Percentiles rank a stretch among this genome's conserved stretches.
Evolutionary conservation across 2,888 invertebrate species (phyloP).

Genomic region (Caenorhabditis sp.): DNA sequence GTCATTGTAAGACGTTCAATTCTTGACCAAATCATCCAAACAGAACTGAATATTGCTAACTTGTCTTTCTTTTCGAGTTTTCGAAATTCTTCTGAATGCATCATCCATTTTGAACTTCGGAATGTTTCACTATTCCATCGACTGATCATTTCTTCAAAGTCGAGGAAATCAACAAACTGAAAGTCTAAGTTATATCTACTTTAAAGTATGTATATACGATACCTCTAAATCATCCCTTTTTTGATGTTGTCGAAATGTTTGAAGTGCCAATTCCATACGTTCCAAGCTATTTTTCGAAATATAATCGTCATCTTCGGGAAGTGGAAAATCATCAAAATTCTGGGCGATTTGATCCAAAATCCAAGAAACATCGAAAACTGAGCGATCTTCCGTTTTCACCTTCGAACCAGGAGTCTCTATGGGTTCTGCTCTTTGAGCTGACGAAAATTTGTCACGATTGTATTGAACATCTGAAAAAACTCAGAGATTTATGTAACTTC

Average conservation of each 20-base stretch:
- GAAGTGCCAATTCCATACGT: constrained; percentile 36
- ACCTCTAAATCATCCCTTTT: constrained; percentile 21
- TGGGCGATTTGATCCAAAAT: constrained; percentile 19
- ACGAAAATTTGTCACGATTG: constrained; percentile 41
- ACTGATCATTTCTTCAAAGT: constrained; percentile 12
- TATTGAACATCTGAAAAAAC: constrained; percentile 41
- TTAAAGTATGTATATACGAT: neutral
- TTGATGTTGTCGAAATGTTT: constrained; percentile 11
- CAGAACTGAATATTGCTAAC: constrained; percentile 39
- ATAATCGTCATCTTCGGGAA: constrained; percentile 20
- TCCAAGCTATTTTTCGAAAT: constrained; percentile 10
- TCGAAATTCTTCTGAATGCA: constrained; percentile 46
- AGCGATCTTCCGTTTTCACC: constrained; percentile 9
- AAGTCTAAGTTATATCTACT: too few relatives aligned
- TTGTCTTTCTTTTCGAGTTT: constrained; percentile 39
- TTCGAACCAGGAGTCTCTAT: constrained; percentile 15
- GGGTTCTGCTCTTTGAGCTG: too few relatives aligned
- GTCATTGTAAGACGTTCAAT: constrained; percentile 41
- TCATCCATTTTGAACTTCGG: constrained; percentile 40
- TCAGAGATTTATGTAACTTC: neutral
- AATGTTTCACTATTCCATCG: constrained; percentile 29
- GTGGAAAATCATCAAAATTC: constrained; percentile 25
- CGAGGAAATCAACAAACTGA: too few relatives aligned
- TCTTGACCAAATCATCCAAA: constrained; percentile 37
- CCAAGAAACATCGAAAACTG: constrained; percentile 24